phyloP scores from a whole-genome alignment of 1,140 invertebrate species.

The Lepidurus arcticus region DNA sequence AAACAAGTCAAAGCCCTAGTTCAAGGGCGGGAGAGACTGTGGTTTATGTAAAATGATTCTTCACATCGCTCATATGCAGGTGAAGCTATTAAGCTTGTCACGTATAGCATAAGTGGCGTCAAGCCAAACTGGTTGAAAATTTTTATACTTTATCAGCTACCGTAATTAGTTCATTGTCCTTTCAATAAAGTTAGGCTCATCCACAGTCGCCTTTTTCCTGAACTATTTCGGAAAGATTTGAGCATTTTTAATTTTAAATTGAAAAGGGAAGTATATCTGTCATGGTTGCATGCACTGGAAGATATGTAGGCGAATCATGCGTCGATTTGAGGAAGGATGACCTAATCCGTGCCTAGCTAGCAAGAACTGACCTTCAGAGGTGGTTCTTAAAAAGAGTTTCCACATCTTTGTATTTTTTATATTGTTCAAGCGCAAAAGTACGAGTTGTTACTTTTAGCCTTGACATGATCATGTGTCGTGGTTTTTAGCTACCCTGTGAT shows the following conservation, averaged over 20 bases:
- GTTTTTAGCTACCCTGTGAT: not conserved
- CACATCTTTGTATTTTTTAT: not conserved
- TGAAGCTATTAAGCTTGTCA: not conserved
- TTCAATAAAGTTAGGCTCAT: not conserved
- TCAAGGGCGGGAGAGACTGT: not conserved
- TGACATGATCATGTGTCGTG: slow-evolving; percentile 1
- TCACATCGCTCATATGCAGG: not conserved
- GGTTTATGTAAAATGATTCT: slow-evolving; percentile 16
- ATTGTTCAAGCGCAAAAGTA: not conserved
- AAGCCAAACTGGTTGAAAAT: not conserved
- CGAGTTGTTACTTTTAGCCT: not conserved
- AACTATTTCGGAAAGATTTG: not conserved
- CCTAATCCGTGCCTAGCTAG: not conserved
- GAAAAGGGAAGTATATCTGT: not conserved
- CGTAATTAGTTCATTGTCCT: not conserved
- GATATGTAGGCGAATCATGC: not conserved
- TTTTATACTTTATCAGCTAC: not conserved
- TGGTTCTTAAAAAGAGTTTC: not conserved
- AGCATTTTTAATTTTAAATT: not conserved
- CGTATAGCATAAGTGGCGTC: not conserved
- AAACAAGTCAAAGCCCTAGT: slow-evolving; percentile 21
- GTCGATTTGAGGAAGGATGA: not conserved
- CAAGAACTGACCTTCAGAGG: not conserved
- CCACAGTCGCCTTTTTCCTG: not conserved
- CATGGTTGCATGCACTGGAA: not conserved